Conservation (phyloP, 2,797 vertebrate species). For the Borostomias antarcticus region DNA sequence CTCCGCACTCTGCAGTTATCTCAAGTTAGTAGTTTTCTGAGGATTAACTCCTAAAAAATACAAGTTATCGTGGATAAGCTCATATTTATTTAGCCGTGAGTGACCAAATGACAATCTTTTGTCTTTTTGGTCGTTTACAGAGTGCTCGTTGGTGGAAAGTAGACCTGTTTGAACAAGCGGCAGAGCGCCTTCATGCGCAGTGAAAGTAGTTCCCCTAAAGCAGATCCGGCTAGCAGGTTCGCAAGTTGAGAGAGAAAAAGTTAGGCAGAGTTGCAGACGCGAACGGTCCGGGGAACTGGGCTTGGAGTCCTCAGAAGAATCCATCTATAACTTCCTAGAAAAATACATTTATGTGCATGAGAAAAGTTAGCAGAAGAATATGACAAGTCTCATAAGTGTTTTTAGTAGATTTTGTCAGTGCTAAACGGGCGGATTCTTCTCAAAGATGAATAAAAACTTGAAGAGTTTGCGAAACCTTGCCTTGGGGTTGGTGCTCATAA, state of each 20-base stretch:
- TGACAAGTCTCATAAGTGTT: conserved; percentile 44
- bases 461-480: conserved; percentile 64
- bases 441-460: conserved; percentile 68
- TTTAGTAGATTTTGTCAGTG: conserved; percentile 50
- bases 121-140: background rate
- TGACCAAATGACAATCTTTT: background rate
- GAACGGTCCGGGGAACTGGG: conserved; percentile 63
- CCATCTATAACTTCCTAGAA: conserved; percentile 26
- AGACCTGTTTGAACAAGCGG: conserved; percentile 32
- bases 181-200: conserved; percentile 32
- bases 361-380: conserved; percentile 41
- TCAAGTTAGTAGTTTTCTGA: background rate
- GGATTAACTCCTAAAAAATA: background rate
- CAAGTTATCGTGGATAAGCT: background rate
- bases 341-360: conserved; percentile 18
- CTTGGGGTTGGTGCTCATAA: conserved; percentile 62
- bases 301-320: conserved; percentile 52
- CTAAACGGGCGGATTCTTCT: conserved; percentile 60
- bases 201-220: conserved; percentile 56
- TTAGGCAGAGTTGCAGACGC: conserved; percentile 68
- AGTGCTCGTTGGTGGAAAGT: background rate
- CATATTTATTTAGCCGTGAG: background rate
- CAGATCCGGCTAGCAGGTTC: conserved; percentile 74
- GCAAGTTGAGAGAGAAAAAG: conserved; percentile 67
- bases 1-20: conserved; percentile 45